Conservation (phyloP, 2,888 invertebrate genomes). For the Anagyrus pseudococci region DNA sequence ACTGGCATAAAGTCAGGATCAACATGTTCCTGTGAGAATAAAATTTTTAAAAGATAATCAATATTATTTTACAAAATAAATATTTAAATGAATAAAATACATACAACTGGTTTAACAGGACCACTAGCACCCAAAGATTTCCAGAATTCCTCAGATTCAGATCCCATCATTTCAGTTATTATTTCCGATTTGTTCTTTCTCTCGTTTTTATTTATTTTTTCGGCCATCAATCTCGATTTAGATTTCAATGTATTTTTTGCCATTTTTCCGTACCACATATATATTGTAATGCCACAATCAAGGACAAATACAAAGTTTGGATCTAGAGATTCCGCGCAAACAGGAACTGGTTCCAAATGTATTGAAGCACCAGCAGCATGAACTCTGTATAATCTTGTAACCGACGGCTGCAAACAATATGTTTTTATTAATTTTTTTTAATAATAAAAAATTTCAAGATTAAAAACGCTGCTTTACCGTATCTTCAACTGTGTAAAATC, state of each 20-base stretch:
- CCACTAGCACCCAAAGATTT: constrained; percentile 68
- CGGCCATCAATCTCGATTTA: constrained; percentile 89
- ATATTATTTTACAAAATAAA: background rate
- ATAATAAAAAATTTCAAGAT: constrained; percentile 5
- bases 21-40: constrained; percentile 72
- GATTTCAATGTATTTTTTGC: constrained; percentile 89
- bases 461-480: constrained; percentile 65
- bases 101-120: constrained; percentile 54
- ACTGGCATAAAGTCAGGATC: constrained; percentile 70
- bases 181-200: constrained; percentile 94
- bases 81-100: constrained; percentile 6
- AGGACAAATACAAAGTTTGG: constrained; percentile 90
- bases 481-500: constrained; percentile 96
- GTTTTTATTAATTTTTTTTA: constrained; percentile 13
- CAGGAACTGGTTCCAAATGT: constrained; percentile 86
- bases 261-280: constrained; percentile 89
- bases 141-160: constrained; percentile 89
- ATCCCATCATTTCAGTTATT: constrained; percentile 80
- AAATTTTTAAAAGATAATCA: background rate
- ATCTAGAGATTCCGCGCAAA: constrained; percentile 79
- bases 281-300: constrained; percentile 85
- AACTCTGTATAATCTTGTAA: constrained; percentile 85
- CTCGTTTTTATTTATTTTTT: constrained; percentile 98
- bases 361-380: constrained; percentile 87
- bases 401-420: constrained; percentile 71